A percentile compares a stretch with the other conserved stretches of the same genome.
Conservation (phyloP, 2,797 vertebrate genomes). For the Helostoma temminkii region DNA sequence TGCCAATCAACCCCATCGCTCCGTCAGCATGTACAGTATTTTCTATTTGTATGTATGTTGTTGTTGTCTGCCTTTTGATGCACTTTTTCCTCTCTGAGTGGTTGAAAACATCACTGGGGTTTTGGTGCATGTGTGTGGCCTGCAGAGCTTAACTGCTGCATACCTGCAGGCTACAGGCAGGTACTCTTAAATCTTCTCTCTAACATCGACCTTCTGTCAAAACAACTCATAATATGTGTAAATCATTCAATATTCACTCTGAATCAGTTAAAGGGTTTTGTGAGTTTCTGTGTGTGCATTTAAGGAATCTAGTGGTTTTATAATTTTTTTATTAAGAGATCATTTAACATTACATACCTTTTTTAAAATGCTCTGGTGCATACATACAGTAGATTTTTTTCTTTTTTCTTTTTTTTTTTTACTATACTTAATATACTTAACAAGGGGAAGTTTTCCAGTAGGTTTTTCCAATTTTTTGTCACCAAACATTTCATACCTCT, state of each 20-base stretch:
- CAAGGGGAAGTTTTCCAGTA: not conserved
- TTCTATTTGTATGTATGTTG: too few relatives aligned
- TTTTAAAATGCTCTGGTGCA: not conserved
- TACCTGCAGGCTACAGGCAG: slow-evolving; percentile 76
- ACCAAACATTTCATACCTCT: slow-evolving; percentile 46
- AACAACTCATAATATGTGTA: slow-evolving; percentile 55
- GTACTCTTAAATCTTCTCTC: slow-evolving; percentile 76
- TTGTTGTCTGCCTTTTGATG: not conserved
- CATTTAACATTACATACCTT: slow-evolving; percentile 28
- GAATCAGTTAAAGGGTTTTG: slow-evolving; percentile 22
- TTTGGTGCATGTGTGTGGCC: slow-evolving; percentile 71
- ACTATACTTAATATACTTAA: too few relatives aligned
- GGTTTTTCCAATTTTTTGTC: slow-evolving; percentile 27
- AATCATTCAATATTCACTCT: slow-evolving; percentile 49
- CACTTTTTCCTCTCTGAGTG: slow-evolving; percentile 21
- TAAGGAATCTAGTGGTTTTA: slow-evolving; percentile 11
- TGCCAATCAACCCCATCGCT: too few relatives aligned
- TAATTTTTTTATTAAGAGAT: slow-evolving; percentile 17
- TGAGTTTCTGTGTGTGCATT: slow-evolving; percentile 39
- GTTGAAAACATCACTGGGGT: slow-evolving; percentile 52
- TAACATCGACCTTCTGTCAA: slow-evolving; percentile 81
- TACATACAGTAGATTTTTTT: not conserved
- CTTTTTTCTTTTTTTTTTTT: too few relatives aligned
- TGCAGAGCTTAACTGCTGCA: slow-evolving; percentile 61
- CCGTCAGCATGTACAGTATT: too few relatives aligned